Evolutionary conservation across 2,888 invertebrate species (phyloP).

Genomic region (Rosalia funebris): DNA sequence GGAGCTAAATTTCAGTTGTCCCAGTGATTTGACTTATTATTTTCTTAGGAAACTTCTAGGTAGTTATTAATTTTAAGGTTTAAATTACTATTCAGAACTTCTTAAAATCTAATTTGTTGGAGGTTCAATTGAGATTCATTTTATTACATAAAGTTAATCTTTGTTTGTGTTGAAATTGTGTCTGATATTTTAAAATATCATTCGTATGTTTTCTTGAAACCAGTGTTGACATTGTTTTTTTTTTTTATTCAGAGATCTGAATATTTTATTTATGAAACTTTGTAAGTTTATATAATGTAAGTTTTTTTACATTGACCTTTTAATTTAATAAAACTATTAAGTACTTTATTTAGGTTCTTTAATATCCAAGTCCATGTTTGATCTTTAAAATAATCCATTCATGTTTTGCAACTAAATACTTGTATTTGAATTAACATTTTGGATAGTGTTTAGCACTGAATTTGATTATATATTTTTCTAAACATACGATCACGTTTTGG

Average conservation of each 20-base stretch:
- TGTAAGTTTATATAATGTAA: constrained; percentile 22
- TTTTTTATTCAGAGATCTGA: constrained; percentile 9
- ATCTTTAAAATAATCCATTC: no score
- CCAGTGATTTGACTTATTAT: constrained; percentile 8
- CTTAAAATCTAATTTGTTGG: not conserved
- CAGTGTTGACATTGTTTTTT: constrained; percentile 3
- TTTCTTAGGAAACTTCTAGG: not conserved
- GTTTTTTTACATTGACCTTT: constrained; percentile 20
- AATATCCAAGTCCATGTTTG: no score
- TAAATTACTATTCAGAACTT: not conserved
- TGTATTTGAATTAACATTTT: no score
- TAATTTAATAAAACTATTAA: constrained; percentile 23
- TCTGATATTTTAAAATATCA: not conserved
- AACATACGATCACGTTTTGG: no score
- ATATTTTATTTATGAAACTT: constrained; percentile 17
- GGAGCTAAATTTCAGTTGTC: constrained; percentile 14
- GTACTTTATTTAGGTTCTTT: no score
- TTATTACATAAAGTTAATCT: no score
- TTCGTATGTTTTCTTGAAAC: not conserved
- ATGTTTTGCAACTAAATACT: no score
- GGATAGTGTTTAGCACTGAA: no score
- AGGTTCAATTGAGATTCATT: no score
- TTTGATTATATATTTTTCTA: no score
- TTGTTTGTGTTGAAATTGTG: constrained; percentile 1
- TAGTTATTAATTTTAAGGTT: constrained; percentile 11